These are phyloP conservation scores for Sakesphorus luctuosus DNA, from an alignment of 2,113 vertebrate species.

Conservation along the genomic window DNA sequence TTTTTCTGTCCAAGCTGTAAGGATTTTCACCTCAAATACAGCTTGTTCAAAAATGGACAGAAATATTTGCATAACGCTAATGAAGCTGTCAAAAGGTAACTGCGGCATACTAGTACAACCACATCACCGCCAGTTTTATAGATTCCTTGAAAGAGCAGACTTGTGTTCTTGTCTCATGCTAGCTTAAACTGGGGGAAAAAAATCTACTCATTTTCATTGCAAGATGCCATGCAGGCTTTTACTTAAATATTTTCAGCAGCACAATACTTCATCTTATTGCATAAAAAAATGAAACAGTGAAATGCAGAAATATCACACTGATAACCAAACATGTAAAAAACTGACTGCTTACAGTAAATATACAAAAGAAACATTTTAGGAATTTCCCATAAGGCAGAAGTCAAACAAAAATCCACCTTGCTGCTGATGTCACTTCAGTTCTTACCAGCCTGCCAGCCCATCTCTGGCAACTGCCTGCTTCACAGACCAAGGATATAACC, in stretches of 20 bases:
- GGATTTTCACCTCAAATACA: slow-evolving; percentile 48
- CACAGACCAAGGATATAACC: background rate
- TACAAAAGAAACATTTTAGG: background rate
- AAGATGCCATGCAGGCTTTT: slow-evolving; percentile 2
- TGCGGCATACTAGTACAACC: background rate
- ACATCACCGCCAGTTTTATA: slow-evolving; percentile 1
- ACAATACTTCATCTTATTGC: background rate
- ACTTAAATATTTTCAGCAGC: background rate
- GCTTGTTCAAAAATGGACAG: slow-evolving; percentile 44
- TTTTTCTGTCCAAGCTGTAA: background rate
- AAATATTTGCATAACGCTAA: slow-evolving; percentile 68
- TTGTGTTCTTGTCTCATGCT: background rate
- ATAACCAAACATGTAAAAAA: background rate
- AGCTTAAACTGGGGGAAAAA: slow-evolving; percentile 13
- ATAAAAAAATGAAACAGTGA: background rate
- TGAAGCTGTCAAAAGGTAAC: slow-evolving; percentile 70
- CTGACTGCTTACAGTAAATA: background rate
- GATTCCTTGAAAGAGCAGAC: slow-evolving; percentile 41
- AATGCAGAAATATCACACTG: background rate
- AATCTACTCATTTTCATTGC: background rate
- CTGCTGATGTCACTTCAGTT: background rate
- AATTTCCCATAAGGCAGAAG: background rate
- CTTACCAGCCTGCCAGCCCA: background rate
- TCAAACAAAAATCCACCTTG: background rate
- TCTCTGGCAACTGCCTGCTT: background rate